These are phyloP conservation scores for Nomada ruficornis DNA, from an alignment of 2,888 invertebrate genomes.

Conservation along the genomic window DNA sequence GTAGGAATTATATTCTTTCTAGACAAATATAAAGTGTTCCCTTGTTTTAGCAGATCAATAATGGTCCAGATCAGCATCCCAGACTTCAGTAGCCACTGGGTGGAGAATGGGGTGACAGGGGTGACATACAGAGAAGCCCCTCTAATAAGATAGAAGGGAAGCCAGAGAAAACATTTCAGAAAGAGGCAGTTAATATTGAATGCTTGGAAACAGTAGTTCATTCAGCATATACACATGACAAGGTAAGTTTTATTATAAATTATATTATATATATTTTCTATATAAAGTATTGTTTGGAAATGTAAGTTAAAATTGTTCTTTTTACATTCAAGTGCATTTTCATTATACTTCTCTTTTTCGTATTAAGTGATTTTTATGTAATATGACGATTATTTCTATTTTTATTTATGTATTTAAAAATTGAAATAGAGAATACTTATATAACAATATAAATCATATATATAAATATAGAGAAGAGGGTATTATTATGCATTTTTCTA, in stretches of 20 bases:
- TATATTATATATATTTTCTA: neutral
- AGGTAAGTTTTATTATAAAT: slow-evolving; percentile 39
- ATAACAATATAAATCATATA: neutral
- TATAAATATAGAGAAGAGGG: too few relatives aligned
- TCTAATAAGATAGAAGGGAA: slow-evolving; percentile 77
- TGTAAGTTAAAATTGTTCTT: neutral
- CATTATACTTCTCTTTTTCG: neutral
- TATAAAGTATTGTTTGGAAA: slow-evolving; percentile 1
- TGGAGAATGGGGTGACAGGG: slow-evolving; percentile 69
- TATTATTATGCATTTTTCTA: slow-evolving; percentile 3
- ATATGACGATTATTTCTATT: neutral
- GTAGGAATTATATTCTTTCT: slow-evolving; percentile 2
- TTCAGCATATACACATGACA: slow-evolving; percentile 61
- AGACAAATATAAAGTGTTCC: slow-evolving; percentile 33
- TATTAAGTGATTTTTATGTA: neutral
- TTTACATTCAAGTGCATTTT: slow-evolving; percentile 7
- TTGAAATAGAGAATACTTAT: neutral
- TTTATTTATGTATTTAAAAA: neutral
- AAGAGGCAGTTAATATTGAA: slow-evolving; percentile 75
- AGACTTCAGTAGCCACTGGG: slow-evolving; percentile 73
- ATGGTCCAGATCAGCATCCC: slow-evolving; percentile 82
- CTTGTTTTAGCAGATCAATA: slow-evolving; percentile 76
- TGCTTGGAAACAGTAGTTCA: slow-evolving; percentile 75
- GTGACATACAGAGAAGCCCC: slow-evolving; percentile 69
- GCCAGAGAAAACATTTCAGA: slow-evolving; percentile 79